A percentile compares a stretch with the other conserved stretches of the same genome.
phyloP scores from a whole-genome alignment of 2,113 vertebrate genomes.

The Crotalus tigris region DNA sequence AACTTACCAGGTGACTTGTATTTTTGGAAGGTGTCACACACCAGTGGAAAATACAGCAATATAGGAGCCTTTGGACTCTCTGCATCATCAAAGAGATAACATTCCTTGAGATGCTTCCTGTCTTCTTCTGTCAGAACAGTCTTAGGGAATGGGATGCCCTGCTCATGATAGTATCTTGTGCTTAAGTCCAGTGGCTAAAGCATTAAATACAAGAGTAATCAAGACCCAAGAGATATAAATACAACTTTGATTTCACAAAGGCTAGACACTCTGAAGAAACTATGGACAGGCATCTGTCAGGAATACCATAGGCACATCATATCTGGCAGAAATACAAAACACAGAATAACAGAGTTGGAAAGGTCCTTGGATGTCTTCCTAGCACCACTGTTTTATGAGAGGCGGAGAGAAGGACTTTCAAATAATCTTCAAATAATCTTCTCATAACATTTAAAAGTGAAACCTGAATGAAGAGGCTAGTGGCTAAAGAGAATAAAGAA shows the following conservation, averaged over 20 bases:
- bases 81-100: constrained; percentile 68
- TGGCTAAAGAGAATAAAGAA: background rate
- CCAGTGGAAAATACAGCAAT: constrained; percentile 72
- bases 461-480: background rate
- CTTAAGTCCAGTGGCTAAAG: constrained; percentile 70
- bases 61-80: constrained; percentile 57
- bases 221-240: background rate
- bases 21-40: constrained; percentile 72
- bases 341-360: background rate
- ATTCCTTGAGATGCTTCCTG: constrained; percentile 67
- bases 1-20: constrained; percentile 75
- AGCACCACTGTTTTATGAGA: background rate
- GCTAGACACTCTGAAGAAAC: background rate
- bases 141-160: constrained; percentile 69
- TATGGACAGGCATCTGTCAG: background rate
- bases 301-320: background rate
- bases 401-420: background rate
- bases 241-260: background rate
- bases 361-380: background rate
- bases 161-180: constrained; percentile 68
- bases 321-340: background rate
- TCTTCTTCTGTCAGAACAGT: constrained; percentile 57
- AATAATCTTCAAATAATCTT: background rate
- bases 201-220: background rate
- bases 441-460: background rate